A percentile compares a stretch with the other conserved stretches of the same genome.
Evolutionary conservation across 2,113 vertebrate genomes (phyloP).

Genomic region (Platysternon megacephalum): DNA sequence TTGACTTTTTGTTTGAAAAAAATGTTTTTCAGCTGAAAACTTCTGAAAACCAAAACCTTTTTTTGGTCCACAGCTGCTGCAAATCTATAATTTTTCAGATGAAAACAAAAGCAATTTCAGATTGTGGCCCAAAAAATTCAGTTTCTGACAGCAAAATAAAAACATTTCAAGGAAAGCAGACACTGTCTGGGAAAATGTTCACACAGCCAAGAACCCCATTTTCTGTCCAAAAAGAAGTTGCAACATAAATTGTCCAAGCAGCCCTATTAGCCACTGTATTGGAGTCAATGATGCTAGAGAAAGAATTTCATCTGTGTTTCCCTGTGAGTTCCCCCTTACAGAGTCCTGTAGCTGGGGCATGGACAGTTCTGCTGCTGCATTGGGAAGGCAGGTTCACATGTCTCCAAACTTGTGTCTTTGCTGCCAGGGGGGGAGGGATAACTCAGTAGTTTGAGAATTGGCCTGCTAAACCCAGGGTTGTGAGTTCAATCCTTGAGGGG

Average conservation of each 20-base stretch:
- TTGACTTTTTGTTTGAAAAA: not conserved
- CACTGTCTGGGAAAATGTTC: not conserved
- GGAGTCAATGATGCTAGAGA: not conserved
- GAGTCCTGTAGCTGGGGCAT: not conserved
- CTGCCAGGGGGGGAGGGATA: too few relatives aligned
- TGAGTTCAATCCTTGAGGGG: too few relatives aligned
- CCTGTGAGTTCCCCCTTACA: not conserved
- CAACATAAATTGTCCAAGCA: too few relatives aligned
- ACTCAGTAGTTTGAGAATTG: too few relatives aligned
- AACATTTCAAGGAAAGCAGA: not conserved
- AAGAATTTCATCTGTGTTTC: not conserved
- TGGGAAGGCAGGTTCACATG: not conserved
- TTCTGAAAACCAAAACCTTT: not conserved
- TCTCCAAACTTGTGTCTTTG: not conserved
- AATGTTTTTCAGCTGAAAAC: not conserved
- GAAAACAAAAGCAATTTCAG: not conserved
- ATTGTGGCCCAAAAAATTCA: not conserved
- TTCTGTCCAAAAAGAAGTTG: not conserved
- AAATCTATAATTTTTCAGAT: not conserved
- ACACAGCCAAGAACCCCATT: not conserved
- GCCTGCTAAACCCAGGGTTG: too few relatives aligned
- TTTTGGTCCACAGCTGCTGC: not conserved
- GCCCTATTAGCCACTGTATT: too few relatives aligned
- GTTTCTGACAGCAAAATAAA: not conserved
- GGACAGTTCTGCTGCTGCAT: not conserved